Evolutionary conservation across 2,888 invertebrate genomes (phyloP), one percentile per base, ranked within the genome.

Genomic region (Metopia argyrocephala): DNA sequence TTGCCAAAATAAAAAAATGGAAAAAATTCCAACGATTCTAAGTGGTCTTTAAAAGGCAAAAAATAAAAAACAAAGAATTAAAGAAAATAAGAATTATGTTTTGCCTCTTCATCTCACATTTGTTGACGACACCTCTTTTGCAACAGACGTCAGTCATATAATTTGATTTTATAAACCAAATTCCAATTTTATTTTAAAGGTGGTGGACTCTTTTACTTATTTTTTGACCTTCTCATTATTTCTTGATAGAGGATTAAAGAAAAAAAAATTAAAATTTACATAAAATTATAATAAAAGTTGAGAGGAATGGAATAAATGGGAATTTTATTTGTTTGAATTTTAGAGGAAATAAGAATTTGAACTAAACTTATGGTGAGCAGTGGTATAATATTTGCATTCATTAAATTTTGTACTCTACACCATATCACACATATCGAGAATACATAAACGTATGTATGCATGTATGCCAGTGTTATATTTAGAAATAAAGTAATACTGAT

Each of bases 1-100:
- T 56, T 54, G 45, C 25, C 56, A 56, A 66, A 54, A 52, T 21
- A 21, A 28, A 50, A 27, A 50, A 38, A 5, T 12, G 3, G 27
- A 52, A 66, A 56, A 54, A 66, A 66, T 66, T 54, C 66, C 66
- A 66, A 66, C 45, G 56, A 66, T 66, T 66, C 54, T 66, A 66
- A 66, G 66, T 66, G 66, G 66, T 54, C 70, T 74, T 69, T 70
- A 65, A 66, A 75, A 66, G 75, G 61, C 25, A 28, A 52, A 38
- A n/a, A n/a, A n/a, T n/a, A n/a, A n/a, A n/a, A n/a, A n/a, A n/a
- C n/a, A n/a, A n/a, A n/a, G n/a, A n/a, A n/a, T n/a, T n/a, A n/a
- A n/a, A n/a, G n/a, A n/a, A n/a, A n/a, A 38, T 15, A 38, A 38
- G 15, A 38, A 12, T 38, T 38, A 38, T 38, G 38, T 38, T 38